phyloP scores from a whole-genome alignment of 2,888 invertebrate species.

The Cryptocephalus primarius region DNA sequence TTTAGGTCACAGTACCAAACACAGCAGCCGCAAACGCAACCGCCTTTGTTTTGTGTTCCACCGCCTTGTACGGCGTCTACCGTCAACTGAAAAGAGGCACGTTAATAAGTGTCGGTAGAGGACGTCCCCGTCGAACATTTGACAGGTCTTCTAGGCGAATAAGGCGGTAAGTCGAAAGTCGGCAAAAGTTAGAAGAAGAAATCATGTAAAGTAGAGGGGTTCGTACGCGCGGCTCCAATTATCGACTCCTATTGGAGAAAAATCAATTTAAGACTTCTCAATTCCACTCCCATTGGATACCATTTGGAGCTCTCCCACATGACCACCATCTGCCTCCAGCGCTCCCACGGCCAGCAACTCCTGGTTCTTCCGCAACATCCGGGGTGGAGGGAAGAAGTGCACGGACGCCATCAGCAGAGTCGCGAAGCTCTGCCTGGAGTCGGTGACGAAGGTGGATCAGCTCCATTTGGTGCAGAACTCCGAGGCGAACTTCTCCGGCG shows the following conservation, averaged over 20 bases:
- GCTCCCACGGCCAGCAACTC: constrained; percentile 11
- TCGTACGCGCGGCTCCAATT: too few species aligned
- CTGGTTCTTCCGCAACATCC: constrained; percentile 17
- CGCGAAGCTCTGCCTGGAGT: constrained; percentile 13
- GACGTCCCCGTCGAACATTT: not conserved
- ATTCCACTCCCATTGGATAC: too few species aligned
- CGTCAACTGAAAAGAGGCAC: constrained; percentile 11
- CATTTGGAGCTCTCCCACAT: too few species aligned
- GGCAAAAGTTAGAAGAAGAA: too few species aligned
- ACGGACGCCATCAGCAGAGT: constrained; percentile 14
- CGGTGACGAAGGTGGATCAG: constrained; percentile 11
- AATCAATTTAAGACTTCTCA: too few species aligned
- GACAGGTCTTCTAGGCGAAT: too few species aligned
- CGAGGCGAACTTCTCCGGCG: too few species aligned
- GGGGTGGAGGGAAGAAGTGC: constrained; percentile 14
- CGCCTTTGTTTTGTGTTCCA: constrained; percentile 10
- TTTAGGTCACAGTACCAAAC: too few species aligned
- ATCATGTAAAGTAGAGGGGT: too few species aligned
- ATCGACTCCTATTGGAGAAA: too few species aligned
- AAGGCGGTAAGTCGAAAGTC: too few species aligned
- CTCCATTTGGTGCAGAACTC: constrained; percentile 7
- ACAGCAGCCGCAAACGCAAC: constrained; percentile 6
- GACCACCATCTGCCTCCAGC: constrained; percentile 1
- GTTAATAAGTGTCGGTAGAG: constrained; percentile 11
- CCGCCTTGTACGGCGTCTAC: constrained; percentile 9